phyloP scores from a whole-genome alignment of 92 coral and sea anemone genomes.

The Umimayanthus kanabou region DNA sequence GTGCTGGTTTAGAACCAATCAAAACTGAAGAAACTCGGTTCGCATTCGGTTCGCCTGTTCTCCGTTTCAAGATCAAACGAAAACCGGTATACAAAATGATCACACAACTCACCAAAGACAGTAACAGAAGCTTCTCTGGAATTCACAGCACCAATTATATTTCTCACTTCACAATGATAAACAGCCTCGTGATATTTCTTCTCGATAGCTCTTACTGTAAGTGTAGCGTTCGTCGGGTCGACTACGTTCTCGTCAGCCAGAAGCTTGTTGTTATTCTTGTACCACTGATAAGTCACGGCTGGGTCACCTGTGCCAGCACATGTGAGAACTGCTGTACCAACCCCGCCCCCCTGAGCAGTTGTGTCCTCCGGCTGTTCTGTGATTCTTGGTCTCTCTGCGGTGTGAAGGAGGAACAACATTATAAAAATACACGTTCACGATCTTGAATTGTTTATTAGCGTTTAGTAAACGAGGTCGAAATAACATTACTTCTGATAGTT shows the following conservation, averaged over 20 bases:
- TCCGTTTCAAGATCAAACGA: too few relatives aligned
- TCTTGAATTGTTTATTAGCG: neutral
- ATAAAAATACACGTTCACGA: neutral
- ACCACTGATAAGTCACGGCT: slow-evolving; percentile 74
- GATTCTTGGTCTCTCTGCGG: slow-evolving; percentile 73
- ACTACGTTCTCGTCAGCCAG: slow-evolving; percentile 54
- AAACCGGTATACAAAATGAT: too few relatives aligned
- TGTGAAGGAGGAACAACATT: neutral
- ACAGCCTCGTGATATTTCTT: slow-evolving; percentile 57
- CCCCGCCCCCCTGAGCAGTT: slow-evolving; percentile 65
- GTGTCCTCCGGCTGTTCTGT: slow-evolving; percentile 77
- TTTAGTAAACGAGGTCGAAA: too few relatives aligned
- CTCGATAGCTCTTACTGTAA: neutral
- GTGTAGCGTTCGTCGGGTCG: slow-evolving; percentile 49
- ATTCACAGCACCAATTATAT: slow-evolving; percentile 54
- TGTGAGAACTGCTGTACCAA: slow-evolving; percentile 47
- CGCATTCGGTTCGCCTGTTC: too few relatives aligned
- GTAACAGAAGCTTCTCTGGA: slow-evolving; percentile 68
- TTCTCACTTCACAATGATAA: slow-evolving; percentile 70
- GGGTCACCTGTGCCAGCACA: slow-evolving; percentile 88
- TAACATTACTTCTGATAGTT: too few relatives aligned
- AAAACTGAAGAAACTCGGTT: too few relatives aligned
- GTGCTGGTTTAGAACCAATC: too few relatives aligned
- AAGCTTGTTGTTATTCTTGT: slow-evolving; percentile 51
- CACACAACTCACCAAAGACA: slow-evolving; percentile 70